These are phyloP conservation scores for Stenodema calcarata DNA, from an alignment of 2,888 invertebrate species.

Conservation along the genomic window DNA sequence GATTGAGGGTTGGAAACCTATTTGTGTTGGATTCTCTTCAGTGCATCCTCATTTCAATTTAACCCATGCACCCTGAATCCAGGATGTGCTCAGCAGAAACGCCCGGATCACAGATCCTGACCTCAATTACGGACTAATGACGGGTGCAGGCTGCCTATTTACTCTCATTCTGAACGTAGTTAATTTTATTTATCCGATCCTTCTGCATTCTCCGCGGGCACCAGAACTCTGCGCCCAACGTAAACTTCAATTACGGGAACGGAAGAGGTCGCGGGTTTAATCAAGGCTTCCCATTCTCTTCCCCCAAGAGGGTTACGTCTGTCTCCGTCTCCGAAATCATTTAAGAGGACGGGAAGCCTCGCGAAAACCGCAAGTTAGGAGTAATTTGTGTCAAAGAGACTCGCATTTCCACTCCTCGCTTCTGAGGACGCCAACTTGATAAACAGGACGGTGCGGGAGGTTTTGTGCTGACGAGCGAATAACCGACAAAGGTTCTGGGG, in stretches of 20 bases:
- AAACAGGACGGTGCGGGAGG: background rate
- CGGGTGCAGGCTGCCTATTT: background rate
- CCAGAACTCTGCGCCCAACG: background rate
- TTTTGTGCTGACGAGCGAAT: background rate
- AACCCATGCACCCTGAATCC: background rate
- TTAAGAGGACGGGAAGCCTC: conserved; percentile 8
- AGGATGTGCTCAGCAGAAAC: background rate
- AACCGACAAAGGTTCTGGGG: background rate
- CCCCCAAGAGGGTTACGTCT: conserved; percentile 14
- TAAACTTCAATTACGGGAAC: conserved; percentile 31
- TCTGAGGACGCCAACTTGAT: background rate
- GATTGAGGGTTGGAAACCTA: too few species aligned
- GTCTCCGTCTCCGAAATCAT: conserved; percentile 20
- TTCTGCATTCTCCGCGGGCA: background rate
- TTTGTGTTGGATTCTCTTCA: background rate
- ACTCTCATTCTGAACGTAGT: background rate
- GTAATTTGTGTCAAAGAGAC: conserved; percentile 29
- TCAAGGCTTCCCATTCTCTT: conserved; percentile 20
- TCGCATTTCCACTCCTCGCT: background rate
- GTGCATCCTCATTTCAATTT: background rate
- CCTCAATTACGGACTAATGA: background rate
- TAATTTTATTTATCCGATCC: background rate
- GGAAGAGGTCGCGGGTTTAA: conserved; percentile 25
- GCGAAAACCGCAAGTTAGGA: conserved; percentile 27
- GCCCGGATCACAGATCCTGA: background rate